Evolutionary conservation across 2,797 vertebrate genomes (phyloP).

Genomic region (Avahi laniger): DNA sequence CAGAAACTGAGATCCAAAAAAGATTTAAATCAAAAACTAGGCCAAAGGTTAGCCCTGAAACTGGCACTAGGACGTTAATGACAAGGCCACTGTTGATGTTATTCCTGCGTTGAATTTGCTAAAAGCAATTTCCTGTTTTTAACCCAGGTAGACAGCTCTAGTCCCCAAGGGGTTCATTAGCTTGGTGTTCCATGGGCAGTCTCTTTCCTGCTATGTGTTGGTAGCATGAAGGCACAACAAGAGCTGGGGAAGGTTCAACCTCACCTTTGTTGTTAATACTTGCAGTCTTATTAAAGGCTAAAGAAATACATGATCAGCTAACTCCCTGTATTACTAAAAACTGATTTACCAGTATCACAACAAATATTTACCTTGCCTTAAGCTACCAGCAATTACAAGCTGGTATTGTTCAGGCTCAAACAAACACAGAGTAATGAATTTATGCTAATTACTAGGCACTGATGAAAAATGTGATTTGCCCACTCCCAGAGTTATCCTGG

Average conservation of each 20-base stretch:
- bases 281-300: constrained; percentile 84
- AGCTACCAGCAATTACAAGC: constrained; percentile 85
- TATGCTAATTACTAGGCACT: constrained; percentile 82
- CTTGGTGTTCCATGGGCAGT: constrained; percentile 67
- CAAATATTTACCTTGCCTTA: constrained; percentile 82
- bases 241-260: constrained; percentile 66
- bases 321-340: constrained; percentile 65
- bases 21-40: constrained; percentile 58
- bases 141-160: constrained; percentile 73
- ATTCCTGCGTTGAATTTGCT: constrained; percentile 75
- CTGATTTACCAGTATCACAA: constrained; percentile 80
- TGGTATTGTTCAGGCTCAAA: constrained; percentile 79
- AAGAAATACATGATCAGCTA: constrained; percentile 72
- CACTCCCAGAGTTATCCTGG: constrained; percentile 52
- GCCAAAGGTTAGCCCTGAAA: background rate
- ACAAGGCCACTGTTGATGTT: constrained; percentile 54
- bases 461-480: constrained; percentile 77
- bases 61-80: background rate
- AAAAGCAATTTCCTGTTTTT: constrained; percentile 82
- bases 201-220: constrained; percentile 75
- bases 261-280: constrained; percentile 79
- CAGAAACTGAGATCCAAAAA: background rate
- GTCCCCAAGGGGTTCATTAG: constrained; percentile 87
- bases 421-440: constrained; percentile 81
- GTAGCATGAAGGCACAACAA: constrained; percentile 53